Evolutionary conservation across 2,113 vertebrate species (phyloP), one percentile per base, ranked within the genome.

Genomic region (Mellivora capensis): DNA sequence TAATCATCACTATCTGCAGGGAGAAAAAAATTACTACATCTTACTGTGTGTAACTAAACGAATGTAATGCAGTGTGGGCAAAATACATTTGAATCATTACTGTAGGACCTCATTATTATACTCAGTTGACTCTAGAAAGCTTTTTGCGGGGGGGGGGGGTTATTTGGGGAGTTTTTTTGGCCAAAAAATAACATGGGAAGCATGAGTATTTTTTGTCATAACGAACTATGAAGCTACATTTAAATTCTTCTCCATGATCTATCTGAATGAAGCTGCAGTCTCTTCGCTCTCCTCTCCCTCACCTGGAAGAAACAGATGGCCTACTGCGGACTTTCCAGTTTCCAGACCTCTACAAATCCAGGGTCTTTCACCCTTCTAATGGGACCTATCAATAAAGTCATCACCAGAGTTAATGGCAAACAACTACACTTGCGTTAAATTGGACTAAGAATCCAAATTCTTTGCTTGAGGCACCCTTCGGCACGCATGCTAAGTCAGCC

Each of bases 1-100:
- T 91, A 87, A 95, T 97, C 98, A 98, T 81, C 98, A 91, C 95
- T 88, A 37, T 93, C 90, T 84, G 47, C 91, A 96, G 64, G 57
- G 72, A 97, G 59, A 47, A 83, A 97, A 97, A 74, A 17, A 29
- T 67, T 67, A 37, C 3, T 76, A 39, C 4, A 52, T 67, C 69
- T 67, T 72, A 71, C 12, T n/a, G 23, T 62, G 59, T 9, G 3
- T 17, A 79, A 37, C 20, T 67, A 34, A 67, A 49, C 25, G 37
- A 39, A 23, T 25, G 47, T 25, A 52, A 52, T 17, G 47, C 12
- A 44, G 6, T 8, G 4, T 34, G 17, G 15, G 49, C 8, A 18
- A 25, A 79, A 12, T 9, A 34, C 12, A 77, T 18, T 49, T n/a
- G 52, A 77, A 37, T 90, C 31, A 7, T 13, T 54, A 59, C 7